Conservation (phyloP, 2,888 invertebrate species). For the Xiphydria camelus region DNA sequence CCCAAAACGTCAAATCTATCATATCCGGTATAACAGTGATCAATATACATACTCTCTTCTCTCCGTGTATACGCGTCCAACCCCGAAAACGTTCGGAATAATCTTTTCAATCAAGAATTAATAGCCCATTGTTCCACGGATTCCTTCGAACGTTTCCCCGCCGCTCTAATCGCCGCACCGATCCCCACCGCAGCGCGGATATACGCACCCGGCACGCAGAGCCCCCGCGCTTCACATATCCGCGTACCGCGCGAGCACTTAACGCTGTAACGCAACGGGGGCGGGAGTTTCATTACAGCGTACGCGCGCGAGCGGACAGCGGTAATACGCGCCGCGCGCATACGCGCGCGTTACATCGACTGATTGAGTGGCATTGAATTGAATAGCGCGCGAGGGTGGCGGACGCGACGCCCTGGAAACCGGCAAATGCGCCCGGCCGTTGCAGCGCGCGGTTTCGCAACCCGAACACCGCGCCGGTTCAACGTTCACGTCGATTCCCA, state of each 20-base stretch:
- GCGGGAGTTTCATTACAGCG: constrained; percentile 15
- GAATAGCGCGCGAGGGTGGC: constrained; percentile 50
- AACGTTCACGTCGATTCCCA: not conserved
- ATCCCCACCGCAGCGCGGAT: too few relatives aligned
- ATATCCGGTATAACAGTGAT: too few relatives aligned
- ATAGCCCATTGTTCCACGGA: too few relatives aligned
- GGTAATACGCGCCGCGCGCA: constrained; percentile 31
- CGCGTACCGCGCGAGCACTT: constrained; percentile 1
- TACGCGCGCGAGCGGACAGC: constrained; percentile 13
- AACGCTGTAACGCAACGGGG: not conserved
- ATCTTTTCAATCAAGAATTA: too few relatives aligned
- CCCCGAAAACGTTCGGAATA: too few relatives aligned
- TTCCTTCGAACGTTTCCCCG: too few relatives aligned
- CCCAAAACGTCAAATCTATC: too few relatives aligned
- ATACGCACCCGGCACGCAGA: too few relatives aligned
- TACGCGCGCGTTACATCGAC: constrained; percentile 54
- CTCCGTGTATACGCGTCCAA: too few relatives aligned
- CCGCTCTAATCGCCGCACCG: too few relatives aligned
- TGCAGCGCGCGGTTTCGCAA: constrained; percentile 26
- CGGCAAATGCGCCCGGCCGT: constrained; percentile 42
- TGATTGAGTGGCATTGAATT: constrained; percentile 57
- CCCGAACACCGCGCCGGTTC: not conserved
- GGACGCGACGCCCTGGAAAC: constrained; percentile 24
- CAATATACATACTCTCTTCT: too few relatives aligned
- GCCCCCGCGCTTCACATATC: too few relatives aligned